Conservation (phyloP, 1,140 invertebrate genomes). For the Oscheius sp. region DNA sequence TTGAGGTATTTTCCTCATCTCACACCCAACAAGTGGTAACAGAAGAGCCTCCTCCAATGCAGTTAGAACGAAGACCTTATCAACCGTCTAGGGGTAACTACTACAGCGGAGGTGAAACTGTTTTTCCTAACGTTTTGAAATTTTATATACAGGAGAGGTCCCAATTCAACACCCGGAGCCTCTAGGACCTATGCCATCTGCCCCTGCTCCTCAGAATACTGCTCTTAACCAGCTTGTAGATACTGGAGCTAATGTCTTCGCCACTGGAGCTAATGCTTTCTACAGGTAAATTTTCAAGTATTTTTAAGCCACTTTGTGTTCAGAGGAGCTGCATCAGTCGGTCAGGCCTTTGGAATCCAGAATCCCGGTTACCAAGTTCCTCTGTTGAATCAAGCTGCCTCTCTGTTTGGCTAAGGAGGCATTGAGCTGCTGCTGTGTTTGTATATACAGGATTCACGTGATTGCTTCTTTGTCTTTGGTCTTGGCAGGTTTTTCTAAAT, state of each 20-base stretch:
- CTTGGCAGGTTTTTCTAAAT: neutral
- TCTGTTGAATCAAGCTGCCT: constrained; percentile 24
- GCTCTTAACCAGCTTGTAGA: neutral
- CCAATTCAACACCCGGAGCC: neutral
- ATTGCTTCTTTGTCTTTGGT: neutral
- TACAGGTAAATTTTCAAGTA: constrained; percentile 1
- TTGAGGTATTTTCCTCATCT: neutral
- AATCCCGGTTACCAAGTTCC: constrained; percentile 18
- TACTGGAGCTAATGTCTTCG: constrained; percentile 26
- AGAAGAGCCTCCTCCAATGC: neutral
- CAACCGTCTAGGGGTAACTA: neutral
- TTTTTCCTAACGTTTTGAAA: neutral
- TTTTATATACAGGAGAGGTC: neutral
- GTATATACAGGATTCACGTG: neutral
- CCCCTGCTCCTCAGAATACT: neutral
- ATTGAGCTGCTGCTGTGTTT: neutral
- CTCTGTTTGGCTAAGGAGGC: neutral
- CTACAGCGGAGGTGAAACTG: neutral
- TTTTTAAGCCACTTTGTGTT: neutral
- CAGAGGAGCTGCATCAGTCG: constrained; percentile 32
- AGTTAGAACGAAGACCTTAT: neutral
- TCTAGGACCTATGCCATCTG: neutral
- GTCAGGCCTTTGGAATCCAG: constrained; percentile 26
- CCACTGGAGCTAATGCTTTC: constrained; percentile 20
- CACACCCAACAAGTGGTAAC: neutral